These are phyloP conservation scores for Rana temporaria DNA, from an alignment of 2,113 vertebrate species.

Conservation along the genomic window DNA sequence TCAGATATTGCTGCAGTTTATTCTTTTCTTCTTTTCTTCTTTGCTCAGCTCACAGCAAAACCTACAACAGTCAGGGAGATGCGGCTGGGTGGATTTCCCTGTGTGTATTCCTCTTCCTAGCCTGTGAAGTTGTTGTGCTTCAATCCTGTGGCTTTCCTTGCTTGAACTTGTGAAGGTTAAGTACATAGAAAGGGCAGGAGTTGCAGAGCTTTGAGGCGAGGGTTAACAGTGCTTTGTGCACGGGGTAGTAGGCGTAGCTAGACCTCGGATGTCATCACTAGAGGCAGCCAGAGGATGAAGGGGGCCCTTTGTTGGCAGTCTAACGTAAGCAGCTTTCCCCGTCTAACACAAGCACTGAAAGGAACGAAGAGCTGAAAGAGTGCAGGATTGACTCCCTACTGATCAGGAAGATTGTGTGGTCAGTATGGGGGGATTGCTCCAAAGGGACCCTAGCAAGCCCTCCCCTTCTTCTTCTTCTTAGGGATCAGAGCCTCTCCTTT, in stretches of 20 bases:
- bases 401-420: constrained; percentile 16
- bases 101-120: too few relatives aligned
- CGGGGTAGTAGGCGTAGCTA: constrained; percentile 82
- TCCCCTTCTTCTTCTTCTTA: not conserved
- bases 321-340: constrained; percentile 74
- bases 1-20: too few relatives aligned
- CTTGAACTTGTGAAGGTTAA: not conserved
- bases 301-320: constrained; percentile 94
- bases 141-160: too few relatives aligned
- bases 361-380: constrained; percentile 29
- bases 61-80: too few relatives aligned
- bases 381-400: not conserved
- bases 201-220: constrained; percentile 55
- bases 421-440: constrained; percentile 26
- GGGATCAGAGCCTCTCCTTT: constrained; percentile 22
- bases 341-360: constrained; percentile 63
- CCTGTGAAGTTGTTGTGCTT: too few relatives aligned
- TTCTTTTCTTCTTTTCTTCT: fast-evolving
- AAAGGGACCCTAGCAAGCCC: not conserved
- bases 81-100: not conserved
- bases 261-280: constrained; percentile 86
- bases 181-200: constrained; percentile 25
- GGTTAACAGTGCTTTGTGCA: constrained; percentile 68
- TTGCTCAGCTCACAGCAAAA: too few relatives aligned
- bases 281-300: constrained; percentile 81